These are phyloP conservation scores for Hydraecia micacea DNA, from an alignment of 2,888 invertebrate species.

Conservation along the genomic window DNA sequence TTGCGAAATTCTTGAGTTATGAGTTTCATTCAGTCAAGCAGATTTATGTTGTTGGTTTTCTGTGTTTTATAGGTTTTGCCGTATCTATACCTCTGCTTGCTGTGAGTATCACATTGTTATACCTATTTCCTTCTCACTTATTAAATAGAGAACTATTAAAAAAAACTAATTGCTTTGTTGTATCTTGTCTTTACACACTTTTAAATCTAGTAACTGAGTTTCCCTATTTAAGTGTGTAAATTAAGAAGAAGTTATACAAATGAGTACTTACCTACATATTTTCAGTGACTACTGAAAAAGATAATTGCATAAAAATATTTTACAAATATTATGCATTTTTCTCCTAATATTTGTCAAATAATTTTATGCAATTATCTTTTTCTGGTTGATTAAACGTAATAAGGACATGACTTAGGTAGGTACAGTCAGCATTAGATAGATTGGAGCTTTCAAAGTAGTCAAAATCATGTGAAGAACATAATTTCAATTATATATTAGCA, in stretches of 20 bases:
- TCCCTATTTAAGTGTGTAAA: not conserved
- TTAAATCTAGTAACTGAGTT: not conserved
- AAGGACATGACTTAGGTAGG: not conserved
- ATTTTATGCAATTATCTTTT: not conserved
- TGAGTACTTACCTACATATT: not conserved
- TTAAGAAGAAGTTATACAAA: not conserved
- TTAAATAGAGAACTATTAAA: not conserved
- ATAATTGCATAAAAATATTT: not conserved
- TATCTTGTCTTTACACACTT: not conserved
- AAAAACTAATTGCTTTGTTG: not conserved
- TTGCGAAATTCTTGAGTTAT: slow-evolving; percentile 77
- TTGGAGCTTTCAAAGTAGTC: no score
- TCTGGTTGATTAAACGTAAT: not conserved
- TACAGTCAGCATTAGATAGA: no score
- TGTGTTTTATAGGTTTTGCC: slow-evolving; percentile 78
- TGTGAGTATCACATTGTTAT: slow-evolving; percentile 68
- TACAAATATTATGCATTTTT: not conserved
- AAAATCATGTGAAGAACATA: no score
- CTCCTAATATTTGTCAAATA: not conserved
- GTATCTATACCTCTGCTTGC: slow-evolving; percentile 69
- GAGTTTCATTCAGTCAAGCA: slow-evolving; percentile 79
- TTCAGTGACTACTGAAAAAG: no score
- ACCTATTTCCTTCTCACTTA: not conserved
- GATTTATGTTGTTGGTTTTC: slow-evolving; percentile 79
- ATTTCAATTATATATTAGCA: no score